These are phyloP conservation scores for Tetranychus cinnabarinus DNA, from an alignment of 1,140 invertebrate species.

Conservation along the genomic window DNA sequence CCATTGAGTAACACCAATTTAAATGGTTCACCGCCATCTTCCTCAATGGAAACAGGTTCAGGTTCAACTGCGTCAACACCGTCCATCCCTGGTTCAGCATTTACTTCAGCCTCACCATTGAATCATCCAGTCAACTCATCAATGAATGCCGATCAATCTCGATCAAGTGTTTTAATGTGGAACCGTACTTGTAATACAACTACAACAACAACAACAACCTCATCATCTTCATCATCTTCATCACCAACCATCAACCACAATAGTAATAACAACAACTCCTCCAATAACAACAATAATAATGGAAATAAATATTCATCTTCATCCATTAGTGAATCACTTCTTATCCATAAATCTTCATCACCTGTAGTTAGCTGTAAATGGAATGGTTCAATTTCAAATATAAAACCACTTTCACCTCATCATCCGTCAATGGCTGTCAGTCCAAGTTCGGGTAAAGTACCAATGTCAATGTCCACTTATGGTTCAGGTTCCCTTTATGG, in stretches of 20 bases:
- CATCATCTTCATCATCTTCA: background rate
- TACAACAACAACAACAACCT: background rate
- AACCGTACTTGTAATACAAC: slow-evolving; percentile 6
- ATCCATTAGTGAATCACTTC: background rate
- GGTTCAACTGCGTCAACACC: background rate
- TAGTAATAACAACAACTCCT: background rate
- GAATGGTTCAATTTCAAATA: slow-evolving; percentile 9
- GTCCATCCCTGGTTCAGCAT: background rate
- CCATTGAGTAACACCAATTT: too few species aligned
- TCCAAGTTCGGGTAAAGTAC: slow-evolving; percentile 12
- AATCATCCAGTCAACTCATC: background rate
- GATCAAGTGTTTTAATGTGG: slow-evolving; percentile 21
- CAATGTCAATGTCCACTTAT: slow-evolving; percentile 9
- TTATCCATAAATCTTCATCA: background rate
- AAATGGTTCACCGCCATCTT: background rate
- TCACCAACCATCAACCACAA: background rate
- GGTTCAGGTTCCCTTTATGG: slow-evolving; percentile 4
- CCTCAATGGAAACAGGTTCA: background rate
- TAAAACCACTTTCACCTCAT: slow-evolving; percentile 12
- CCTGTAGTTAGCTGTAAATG: slow-evolving; percentile 8
- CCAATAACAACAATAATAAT: too few species aligned
- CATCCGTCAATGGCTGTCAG: slow-evolving; percentile 9
- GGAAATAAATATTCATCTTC: too few species aligned
- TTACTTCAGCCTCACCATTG: background rate
- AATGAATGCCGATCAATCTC: slow-evolving; percentile 9